Base-by-base conservation (phyloP, 92 coral and sea anemone genomes). In the Palythoa heliodiscus region DNA sequence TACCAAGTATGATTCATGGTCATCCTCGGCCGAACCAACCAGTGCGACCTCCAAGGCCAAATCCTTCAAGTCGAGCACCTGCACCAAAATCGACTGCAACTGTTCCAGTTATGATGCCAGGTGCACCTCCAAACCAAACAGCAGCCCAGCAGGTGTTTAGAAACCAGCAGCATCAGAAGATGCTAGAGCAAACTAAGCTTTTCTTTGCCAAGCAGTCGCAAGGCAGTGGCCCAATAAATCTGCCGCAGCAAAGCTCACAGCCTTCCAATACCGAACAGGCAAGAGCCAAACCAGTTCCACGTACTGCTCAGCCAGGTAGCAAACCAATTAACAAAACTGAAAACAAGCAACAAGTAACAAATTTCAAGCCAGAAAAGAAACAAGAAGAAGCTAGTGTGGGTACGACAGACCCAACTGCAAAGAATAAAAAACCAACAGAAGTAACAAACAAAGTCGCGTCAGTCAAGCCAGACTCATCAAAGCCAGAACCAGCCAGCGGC, bases 101-200 rank as follows among this genome's bases (percentile, higher is more conserved):
- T 43, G 23, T 86, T 48, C 92, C 82, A 25, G 76, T 84, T 82
- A 89, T 89, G 71, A 88, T 91, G 57, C 91, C 82, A 29, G 71
- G 86, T 66, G 71, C 80, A 15, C 82, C 90, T 37, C 91, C 85
- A 29, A 93, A 84, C 78, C 81, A 82, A 39, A 71, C 84, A 57
- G 86, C 86, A 3, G 77, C 75, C 64, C 88, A 88, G 75, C 86
- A 86, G 40, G 92, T 91, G 79, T 97, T 97, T 75, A 91, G 93
- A 86, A 77, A 77, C 58, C 91, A 93, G 84, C 98, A 97, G 73
- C 98, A 90, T 67, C 98, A 97, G 76, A 92, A 92, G 82, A 97
- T 97, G 99, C 37, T 97, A 87, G 92, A 90, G 77, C 91, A 92
- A 83, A 94, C 98, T 16, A 91, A 91, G 71, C 71, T 79, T 87